These are phyloP conservation scores for Urocitellus parryii DNA, from an alignment of 2,113 vertebrate species.

Conservation along the genomic window DNA sequence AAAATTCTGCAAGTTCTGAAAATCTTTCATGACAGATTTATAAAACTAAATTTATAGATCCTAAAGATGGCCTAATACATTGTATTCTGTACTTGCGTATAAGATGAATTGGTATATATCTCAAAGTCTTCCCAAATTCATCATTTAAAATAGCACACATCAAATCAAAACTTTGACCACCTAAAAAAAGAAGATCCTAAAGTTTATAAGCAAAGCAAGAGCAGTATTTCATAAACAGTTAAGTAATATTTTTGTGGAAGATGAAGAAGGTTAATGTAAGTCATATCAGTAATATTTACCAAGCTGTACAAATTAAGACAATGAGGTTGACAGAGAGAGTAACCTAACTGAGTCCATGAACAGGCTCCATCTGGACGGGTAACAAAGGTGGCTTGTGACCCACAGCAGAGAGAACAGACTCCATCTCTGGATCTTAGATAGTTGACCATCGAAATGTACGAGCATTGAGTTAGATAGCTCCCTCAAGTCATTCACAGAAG, in stretches of 20 bases:
- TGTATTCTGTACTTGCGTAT: background rate
- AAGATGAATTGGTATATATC: background rate
- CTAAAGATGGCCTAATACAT: background rate
- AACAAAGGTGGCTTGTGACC: background rate
- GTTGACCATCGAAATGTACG: background rate
- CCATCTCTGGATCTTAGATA: background rate
- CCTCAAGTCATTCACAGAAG: background rate
- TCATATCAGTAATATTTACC: background rate
- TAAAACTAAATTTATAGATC: background rate
- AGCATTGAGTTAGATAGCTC: background rate
- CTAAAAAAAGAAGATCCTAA: background rate
- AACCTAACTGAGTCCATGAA: background rate
- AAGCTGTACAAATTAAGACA: background rate
- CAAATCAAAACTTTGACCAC: background rate
- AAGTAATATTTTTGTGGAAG: background rate
- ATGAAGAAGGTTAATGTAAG: background rate
- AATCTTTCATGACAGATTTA: background rate
- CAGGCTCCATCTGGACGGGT: background rate
- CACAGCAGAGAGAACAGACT: background rate
- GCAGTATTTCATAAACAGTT: background rate
- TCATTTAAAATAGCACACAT: background rate
- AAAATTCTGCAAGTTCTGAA: background rate
- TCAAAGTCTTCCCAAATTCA: background rate
- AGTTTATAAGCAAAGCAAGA: background rate
- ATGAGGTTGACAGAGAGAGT: background rate